Evolutionary conservation across 2,797 vertebrate genomes (phyloP), one percentile per base, ranked within the genome.

Genomic region (Artibeus lituratus): DNA sequence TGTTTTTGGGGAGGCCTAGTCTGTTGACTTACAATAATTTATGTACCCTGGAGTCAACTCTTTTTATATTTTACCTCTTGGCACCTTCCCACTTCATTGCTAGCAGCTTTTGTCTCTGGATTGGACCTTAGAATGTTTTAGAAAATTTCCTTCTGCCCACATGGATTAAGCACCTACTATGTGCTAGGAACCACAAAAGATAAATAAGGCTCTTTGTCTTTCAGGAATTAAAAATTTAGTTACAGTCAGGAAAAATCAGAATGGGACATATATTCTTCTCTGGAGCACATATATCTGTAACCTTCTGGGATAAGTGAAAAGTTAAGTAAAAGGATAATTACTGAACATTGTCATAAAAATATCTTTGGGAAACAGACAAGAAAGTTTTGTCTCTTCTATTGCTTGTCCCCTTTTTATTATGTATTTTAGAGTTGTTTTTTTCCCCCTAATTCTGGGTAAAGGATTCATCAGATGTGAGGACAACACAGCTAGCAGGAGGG

Each of bases 401-500:
- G 35, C 18, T 42, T 67, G 32, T 57, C 4, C 35, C 53, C 72
- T 76, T 85, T 83, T 89, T 83, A 65, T 62, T 37, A 77, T 26
- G 32, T 70, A 49, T 91, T 92, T 94, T 80, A 92, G 94, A 91
- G 87, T 87, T 97, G 94, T 94, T 98, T 97, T 83, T n/a, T 85
- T 4, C 24, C 19, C 87, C 95, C 80, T 95, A 21, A 90, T 97
- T 93, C 97, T 37, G 7, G 97, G 94, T 97, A 97, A 98, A 96
- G 94, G 96, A 96, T 98, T 97, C 97, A 97, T 98, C 97, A 98
- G 98, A 98, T 96, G 96, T 97, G 97, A 96, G 96, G 97, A 97
- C 88, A 93, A 94, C 88, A 47, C 87, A 95, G 97, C 96, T 97
- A 97, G 97, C 94, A 96, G 94, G 89, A 95, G 9, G 69, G 87